These are phyloP conservation scores for Bovichtus variegatus DNA, from an alignment of 2,797 vertebrate genomes.

Conservation along the genomic window DNA sequence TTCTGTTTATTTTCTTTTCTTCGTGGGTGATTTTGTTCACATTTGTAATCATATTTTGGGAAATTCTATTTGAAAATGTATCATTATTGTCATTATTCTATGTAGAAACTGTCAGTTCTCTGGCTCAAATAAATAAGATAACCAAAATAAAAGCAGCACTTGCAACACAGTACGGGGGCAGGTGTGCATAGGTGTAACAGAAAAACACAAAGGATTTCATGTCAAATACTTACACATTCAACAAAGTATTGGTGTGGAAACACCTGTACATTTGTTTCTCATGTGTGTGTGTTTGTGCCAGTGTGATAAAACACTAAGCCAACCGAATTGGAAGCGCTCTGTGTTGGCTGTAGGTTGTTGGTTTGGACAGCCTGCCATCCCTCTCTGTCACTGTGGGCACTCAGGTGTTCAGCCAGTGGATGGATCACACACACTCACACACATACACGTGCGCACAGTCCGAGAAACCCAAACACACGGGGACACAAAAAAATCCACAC, in stretches of 20 bases:
- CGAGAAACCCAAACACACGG: background rate
- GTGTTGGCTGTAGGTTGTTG: slow-evolving; percentile 65
- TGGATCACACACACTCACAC: slow-evolving; percentile 43
- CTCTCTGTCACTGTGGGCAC: slow-evolving; percentile 67
- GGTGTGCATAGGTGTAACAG: slow-evolving; percentile 9
- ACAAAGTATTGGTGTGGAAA: slow-evolving; percentile 24
- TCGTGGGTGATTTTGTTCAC: background rate
- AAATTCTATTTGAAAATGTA: background rate
- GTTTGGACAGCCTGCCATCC: slow-evolving; percentile 68
- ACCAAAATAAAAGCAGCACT: slow-evolving; percentile 12
- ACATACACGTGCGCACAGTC: background rate
- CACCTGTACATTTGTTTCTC: slow-evolving; percentile 34
- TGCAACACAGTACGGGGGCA: background rate
- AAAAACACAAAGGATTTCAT: slow-evolving; percentile 32
- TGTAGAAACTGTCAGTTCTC: background rate
- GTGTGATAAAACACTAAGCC: slow-evolving; percentile 62
- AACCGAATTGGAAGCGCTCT: slow-evolving; percentile 39
- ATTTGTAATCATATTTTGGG: background rate
- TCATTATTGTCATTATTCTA: background rate
- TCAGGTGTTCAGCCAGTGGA: slow-evolving; percentile 70
- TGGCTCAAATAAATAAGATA: background rate
- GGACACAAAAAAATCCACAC: slow-evolving; percentile 6
- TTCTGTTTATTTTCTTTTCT: background rate
- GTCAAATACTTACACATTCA: slow-evolving; percentile 24
- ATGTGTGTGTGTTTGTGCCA: slow-evolving; percentile 39